Evolutionary conservation across 2,888 invertebrate species (phyloP).

Genomic region (Drosophila rellima): DNA sequence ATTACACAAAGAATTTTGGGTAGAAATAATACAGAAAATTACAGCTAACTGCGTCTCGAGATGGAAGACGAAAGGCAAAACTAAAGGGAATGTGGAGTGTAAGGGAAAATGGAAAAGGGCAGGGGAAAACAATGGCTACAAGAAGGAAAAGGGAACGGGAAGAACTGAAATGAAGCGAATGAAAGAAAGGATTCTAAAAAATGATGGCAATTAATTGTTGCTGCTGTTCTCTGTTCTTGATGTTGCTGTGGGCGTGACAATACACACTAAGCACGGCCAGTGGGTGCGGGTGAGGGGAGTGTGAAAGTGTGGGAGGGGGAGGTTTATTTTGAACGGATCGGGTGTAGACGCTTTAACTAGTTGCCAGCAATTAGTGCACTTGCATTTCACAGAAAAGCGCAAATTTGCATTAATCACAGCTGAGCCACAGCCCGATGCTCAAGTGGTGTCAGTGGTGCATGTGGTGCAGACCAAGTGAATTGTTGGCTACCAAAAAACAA

Average conservation of each 20-base stretch:
- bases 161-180: conserved; percentile 69
- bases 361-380: conserved; percentile 53
- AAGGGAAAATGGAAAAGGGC: neutral
- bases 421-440: neutral
- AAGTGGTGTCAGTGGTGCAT: conserved; percentile 8
- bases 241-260: conserved; percentile 47
- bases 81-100: neutral
- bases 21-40: conserved; percentile 54
- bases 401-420: conserved; percentile 54
- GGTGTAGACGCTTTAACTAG: conserved; percentile 30
- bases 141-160: conserved; percentile 4
- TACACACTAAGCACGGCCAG: neutral
- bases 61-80: conserved; percentile 5
- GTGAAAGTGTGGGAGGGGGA: neutral
- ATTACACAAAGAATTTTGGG: conserved; percentile 57
- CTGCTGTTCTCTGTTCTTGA: conserved; percentile 43
- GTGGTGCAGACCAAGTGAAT: neutral
- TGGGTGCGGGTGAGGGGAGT: neutral
- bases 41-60: conserved; percentile 49
- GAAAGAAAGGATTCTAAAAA: conserved; percentile 71
- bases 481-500: neutral
- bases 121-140: no score
- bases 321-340: conserved; percentile 1
- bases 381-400: conserved; percentile 35
- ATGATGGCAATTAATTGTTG: conserved; percentile 71